A percentile compares a stretch with the other conserved stretches of the same genome.
Evolutionary conservation across 2,113 vertebrate species (phyloP).

Genomic region (Plotosus lineatus): DNA sequence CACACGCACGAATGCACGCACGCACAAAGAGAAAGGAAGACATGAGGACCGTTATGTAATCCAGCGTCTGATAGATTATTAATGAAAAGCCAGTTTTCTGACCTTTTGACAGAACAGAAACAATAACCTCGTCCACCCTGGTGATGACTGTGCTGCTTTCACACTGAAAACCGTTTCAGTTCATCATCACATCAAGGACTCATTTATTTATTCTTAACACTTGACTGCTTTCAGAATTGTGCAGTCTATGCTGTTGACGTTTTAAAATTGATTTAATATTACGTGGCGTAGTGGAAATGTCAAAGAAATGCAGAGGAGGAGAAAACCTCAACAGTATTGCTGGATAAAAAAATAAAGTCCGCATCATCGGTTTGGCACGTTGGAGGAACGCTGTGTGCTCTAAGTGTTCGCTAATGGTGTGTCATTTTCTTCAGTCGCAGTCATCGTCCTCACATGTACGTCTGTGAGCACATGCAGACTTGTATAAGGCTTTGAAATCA

Average conservation of each 20-base stretch:
- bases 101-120: neutral
- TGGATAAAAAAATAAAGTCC: neutral
- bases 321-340: neutral
- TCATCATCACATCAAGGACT: neutral
- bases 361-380: neutral
- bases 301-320: neutral
- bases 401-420: neutral
- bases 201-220: neutral
- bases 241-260: neutral
- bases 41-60: slow-evolving; percentile 16
- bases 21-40: neutral
- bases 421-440: neutral
- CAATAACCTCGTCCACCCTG: slow-evolving; percentile 10
- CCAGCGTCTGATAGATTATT: neutral
- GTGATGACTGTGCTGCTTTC: slow-evolving; percentile 16
- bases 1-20: neutral
- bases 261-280: neutral
- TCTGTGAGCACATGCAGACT: slow-evolving; percentile 7
- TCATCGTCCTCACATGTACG: neutral
- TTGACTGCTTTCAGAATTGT: neutral
- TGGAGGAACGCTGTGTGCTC: neutral
- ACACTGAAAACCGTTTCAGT: neutral
- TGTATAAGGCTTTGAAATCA: slow-evolving; percentile 12
- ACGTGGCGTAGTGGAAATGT: neutral
- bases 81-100: neutral